Percentiles rank a stretch among this genome's conserved stretches.
Conservation (phyloP, 2,113 vertebrate species). For the Cacatua alba region DNA sequence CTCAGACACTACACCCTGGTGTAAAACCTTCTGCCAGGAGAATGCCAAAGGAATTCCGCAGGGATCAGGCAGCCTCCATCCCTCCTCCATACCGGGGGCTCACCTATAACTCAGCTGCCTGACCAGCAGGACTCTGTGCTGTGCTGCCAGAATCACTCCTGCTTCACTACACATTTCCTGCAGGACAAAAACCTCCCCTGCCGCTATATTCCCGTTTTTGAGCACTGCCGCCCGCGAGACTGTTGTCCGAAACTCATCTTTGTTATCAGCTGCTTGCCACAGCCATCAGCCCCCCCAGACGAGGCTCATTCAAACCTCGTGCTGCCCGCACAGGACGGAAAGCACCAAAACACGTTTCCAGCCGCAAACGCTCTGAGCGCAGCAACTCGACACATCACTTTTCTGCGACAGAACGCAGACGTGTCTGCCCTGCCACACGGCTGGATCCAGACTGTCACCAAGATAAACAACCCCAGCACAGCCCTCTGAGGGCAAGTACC, state of each 20-base stretch:
- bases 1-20: not conserved
- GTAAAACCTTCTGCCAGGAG: not conserved
- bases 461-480: not conserved
- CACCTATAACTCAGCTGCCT: not conserved
- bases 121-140: fast-evolving
- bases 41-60: not conserved
- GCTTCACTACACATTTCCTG: not conserved
- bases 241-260: not conserved
- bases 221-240: fast-evolving
- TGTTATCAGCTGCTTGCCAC: fast-evolving
- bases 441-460: not conserved
- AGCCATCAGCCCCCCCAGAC: fast-evolving
- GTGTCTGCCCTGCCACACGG: not conserved
- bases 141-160: not conserved
- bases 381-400: not conserved
- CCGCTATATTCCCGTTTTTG: not conserved
- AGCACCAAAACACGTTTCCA: not conserved
- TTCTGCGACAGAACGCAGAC: not conserved
- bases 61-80: not conserved
- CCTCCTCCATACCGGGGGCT: not conserved
- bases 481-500: not conserved
- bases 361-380: not conserved
- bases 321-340: fast-evolving
- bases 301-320: not conserved
- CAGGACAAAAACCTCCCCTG: not conserved